Conservation (phyloP, 2,888 invertebrate genomes). For the Scaptomyza reducta region DNA sequence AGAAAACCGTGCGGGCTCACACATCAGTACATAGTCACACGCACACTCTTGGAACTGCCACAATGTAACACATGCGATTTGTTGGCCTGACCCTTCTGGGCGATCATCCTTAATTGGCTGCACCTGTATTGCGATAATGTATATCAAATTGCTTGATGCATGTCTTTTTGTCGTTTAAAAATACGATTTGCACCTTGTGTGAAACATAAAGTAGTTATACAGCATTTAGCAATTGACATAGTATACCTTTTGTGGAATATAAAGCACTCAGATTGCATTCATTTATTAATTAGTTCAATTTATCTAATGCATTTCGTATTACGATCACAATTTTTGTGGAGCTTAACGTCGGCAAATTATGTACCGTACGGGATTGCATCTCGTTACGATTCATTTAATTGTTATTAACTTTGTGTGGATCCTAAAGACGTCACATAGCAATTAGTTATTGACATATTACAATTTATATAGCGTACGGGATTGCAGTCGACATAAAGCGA, state of each 20-base stretch:
- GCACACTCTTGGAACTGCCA: not conserved
- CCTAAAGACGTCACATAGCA: not conserved
- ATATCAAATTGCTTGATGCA: slow-evolving; percentile 43
- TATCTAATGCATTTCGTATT: no score
- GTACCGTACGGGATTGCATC: not conserved
- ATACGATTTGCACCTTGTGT: not conserved
- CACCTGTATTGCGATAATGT: slow-evolving; percentile 62
- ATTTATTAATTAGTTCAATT: no score
- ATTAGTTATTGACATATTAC: not conserved
- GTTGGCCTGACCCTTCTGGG: slow-evolving; percentile 22
- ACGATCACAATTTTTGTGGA: not conserved
- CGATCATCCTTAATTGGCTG: slow-evolving; percentile 74
- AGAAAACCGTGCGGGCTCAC: slow-evolving; percentile 19
- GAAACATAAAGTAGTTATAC: not conserved
- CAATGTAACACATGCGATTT: slow-evolving; percentile 31
- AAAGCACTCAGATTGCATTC: no score
- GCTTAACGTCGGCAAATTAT: not conserved
- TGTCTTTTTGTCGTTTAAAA: not conserved
- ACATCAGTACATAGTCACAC: no score
- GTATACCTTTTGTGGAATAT: no score
- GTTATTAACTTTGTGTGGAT: not conserved
- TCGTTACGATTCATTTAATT: not conserved
- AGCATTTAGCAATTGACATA: not conserved
- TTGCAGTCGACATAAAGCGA: not conserved
- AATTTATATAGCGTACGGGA: not conserved